Evolutionary conservation across 2,113 vertebrate genomes (phyloP).

Genomic region (Ictalurus furcatus): DNA sequence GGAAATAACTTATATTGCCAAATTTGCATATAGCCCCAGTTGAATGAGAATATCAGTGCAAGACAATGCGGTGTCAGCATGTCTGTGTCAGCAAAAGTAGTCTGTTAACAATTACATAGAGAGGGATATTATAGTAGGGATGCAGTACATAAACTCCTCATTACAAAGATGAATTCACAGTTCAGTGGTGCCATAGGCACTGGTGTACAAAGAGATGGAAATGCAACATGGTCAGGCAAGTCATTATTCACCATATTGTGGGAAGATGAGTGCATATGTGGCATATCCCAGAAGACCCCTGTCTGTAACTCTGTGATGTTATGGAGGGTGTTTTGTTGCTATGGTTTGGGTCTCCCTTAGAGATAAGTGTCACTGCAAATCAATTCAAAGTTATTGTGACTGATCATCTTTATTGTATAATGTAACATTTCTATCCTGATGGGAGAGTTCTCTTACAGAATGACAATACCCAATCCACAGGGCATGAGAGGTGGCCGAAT

Average conservation of each 20-base stretch:
- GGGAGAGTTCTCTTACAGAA: background rate
- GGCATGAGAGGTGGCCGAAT: background rate
- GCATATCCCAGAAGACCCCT: background rate
- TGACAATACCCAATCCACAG: background rate
- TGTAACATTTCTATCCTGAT: background rate
- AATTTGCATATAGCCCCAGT: background rate
- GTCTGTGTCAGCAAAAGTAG: background rate
- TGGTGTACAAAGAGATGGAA: background rate
- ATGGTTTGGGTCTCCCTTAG: background rate
- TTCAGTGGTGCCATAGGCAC: background rate
- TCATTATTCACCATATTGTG: background rate
- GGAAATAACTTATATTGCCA: background rate
- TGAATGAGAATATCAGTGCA: background rate
- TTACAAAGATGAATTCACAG: background rate
- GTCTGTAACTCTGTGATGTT: background rate
- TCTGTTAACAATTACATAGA: background rate
- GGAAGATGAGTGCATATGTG: background rate
- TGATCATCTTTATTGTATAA: background rate
- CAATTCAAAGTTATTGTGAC: background rate
- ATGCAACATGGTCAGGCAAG: background rate
- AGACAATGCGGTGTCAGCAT: background rate
- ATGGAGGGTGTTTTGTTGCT: background rate
- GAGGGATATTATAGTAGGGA: background rate
- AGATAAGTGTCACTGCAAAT: background rate
- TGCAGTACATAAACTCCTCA: background rate